Conservation (phyloP, 1,140 invertebrate species). For the Euwallacea fornicatus region DNA sequence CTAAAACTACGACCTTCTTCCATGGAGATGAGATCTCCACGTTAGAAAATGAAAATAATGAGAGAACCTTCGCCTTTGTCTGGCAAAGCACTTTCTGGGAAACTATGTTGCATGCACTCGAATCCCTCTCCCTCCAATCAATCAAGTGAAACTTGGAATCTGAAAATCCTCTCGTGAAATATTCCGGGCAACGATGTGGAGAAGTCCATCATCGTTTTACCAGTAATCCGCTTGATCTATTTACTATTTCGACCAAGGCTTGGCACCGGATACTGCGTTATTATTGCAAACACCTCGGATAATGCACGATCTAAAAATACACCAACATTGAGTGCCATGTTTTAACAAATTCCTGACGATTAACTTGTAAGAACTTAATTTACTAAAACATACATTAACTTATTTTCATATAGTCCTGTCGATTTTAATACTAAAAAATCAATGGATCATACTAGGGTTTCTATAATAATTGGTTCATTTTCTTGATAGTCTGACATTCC, state of each 20-base stretch:
- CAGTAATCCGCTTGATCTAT: slow-evolving; percentile 15
- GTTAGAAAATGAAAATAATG: too few relatives aligned
- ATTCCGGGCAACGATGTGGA: background rate
- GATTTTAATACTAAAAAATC: background rate
- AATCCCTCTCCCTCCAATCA: too few relatives aligned
- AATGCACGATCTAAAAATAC: slow-evolving; percentile 8
- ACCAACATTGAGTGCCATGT: slow-evolving; percentile 1
- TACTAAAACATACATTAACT: too few relatives aligned
- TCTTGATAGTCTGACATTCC: slow-evolving; percentile 15
- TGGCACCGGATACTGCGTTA: slow-evolving; percentile 1
- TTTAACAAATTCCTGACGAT: too few relatives aligned
- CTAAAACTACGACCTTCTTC: too few relatives aligned
- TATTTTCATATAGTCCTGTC: background rate
- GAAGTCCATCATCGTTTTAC: slow-evolving; percentile 7
- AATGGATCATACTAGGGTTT: background rate
- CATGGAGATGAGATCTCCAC: too few relatives aligned
- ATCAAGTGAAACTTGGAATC: too few relatives aligned
- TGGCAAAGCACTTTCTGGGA: too few relatives aligned
- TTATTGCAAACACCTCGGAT: slow-evolving; percentile 15
- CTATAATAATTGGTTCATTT: slow-evolving; percentile 25
- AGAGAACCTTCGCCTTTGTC: too few relatives aligned
- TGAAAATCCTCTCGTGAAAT: background rate
- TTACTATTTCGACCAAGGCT: background rate
- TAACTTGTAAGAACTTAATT: too few relatives aligned
- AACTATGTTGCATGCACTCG: too few relatives aligned